Percentiles rank a stretch among this genome's conserved stretches.
phyloP scores from a whole-genome alignment of 2,797 vertebrate genomes.

The Oceanodroma leucorhoa region DNA sequence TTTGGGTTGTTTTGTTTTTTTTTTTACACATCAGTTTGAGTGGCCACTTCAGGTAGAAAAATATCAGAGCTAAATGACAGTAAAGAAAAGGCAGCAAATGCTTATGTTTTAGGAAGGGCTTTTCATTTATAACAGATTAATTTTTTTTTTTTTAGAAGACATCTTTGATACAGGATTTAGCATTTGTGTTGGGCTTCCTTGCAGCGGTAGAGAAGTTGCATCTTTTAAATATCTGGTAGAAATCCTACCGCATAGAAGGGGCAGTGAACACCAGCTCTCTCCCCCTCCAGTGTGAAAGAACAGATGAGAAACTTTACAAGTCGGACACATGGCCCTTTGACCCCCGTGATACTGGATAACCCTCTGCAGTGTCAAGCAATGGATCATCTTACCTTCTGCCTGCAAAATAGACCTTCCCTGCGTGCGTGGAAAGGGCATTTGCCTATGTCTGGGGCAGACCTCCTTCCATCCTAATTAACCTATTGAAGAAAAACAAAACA shows the following conservation, averaged over 20 bases:
- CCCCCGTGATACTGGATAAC: neutral
- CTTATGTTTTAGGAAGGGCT: rapidly evolving
- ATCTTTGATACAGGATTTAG: neutral
- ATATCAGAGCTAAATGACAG: neutral
- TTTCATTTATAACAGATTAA: neutral
- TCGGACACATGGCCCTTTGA: neutral
- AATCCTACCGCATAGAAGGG: neutral
- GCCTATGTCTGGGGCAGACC: neutral
- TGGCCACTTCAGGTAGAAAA: neutral
- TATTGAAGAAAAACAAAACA: neutral
- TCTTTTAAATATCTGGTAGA: neutral
- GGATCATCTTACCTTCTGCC: neutral
- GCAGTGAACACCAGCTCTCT: neutral
- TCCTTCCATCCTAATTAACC: neutral
- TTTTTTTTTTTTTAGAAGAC: neutral
- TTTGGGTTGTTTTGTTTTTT: neutral
- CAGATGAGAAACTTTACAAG: neutral
- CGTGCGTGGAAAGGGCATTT: neutral
- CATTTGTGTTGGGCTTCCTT: neutral
- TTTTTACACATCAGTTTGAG: neutral
- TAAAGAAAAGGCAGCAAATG: neutral
- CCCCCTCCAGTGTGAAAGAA: neutral
- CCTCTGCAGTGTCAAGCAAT: neutral
- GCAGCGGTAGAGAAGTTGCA: neutral
- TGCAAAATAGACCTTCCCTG: neutral